A percentile compares a stretch with the other conserved stretches of the same genome.
Conservation (phyloP, 2,888 invertebrate species). For the Scotopteryx bipunctaria region DNA sequence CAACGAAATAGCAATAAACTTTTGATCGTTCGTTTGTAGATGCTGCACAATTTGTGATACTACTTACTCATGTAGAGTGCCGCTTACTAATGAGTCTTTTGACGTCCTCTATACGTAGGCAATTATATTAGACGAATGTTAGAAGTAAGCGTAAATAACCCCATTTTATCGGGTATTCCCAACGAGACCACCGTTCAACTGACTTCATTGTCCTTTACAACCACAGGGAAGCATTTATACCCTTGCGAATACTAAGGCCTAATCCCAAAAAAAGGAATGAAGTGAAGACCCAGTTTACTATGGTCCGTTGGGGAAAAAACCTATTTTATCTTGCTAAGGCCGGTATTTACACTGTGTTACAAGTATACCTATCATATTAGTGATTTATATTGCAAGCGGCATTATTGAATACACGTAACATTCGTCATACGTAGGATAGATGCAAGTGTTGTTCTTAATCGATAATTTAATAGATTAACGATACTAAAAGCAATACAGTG, state of each 20-base stretch:
- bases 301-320: background rate
- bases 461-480: conserved; percentile 28
- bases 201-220: background rate
- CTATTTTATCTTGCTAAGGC: conserved; percentile 45
- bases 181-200: conserved; percentile 3
- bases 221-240: background rate
- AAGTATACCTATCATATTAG: conserved; percentile 32
- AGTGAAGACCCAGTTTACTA: background rate
- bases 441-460: conserved; percentile 32
- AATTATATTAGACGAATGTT: conserved; percentile 79
- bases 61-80: conserved; percentile 70
- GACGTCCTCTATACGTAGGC: conserved; percentile 77
- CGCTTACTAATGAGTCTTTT: conserved; percentile 75
- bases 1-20: conserved; percentile 78
- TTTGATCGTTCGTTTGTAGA: conserved; percentile 69
- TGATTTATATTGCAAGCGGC: conserved; percentile 29
- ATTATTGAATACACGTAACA: conserved; percentile 17
- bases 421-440: conserved; percentile 37
- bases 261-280: background rate
- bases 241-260: too few relatives aligned
- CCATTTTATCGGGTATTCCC: conserved; percentile 45
- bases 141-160: conserved; percentile 72
- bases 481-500: conserved; percentile 40
- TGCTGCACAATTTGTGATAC: conserved; percentile 78
- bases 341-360: conserved; percentile 41